Evolutionary conservation across 2,113 vertebrate genomes (phyloP).

Genomic region (Grammomys dolichurus): DNA sequence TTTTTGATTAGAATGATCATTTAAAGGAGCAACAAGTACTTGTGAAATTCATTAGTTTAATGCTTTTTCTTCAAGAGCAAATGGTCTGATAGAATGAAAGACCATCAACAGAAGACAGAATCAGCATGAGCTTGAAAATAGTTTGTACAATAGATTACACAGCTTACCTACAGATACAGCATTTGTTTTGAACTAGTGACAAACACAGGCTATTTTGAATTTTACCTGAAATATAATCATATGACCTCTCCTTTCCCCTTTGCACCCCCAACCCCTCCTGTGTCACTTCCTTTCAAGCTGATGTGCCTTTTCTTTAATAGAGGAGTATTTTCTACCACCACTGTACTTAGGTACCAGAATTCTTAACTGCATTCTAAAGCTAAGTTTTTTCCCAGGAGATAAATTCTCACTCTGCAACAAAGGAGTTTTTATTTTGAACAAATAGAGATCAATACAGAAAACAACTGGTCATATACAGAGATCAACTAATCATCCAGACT

Average conservation of each 20-base stretch:
- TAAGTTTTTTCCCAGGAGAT: background rate
- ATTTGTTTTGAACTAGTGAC: background rate
- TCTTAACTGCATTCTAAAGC: background rate
- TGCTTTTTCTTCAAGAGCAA: background rate
- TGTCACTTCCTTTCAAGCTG: background rate
- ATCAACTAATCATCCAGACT: background rate
- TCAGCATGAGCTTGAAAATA: background rate
- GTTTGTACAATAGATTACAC: background rate
- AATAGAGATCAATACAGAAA: background rate
- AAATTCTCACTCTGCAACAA: background rate
- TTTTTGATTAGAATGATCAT: background rate
- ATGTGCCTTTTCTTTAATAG: background rate
- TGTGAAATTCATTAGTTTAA: background rate
- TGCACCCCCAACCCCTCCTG: rapidly evolving
- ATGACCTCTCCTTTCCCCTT: background rate
- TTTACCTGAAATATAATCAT: background rate
- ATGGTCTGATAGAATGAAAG: background rate
- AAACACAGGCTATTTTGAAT: background rate
- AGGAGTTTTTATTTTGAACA: background rate
- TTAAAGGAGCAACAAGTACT: background rate
- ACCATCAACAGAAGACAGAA: background rate
- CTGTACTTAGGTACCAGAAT: background rate
- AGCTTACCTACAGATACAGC: background rate
- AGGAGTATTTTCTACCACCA: background rate
- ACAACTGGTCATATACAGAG: background rate